These are phyloP conservation scores for Lasioglossum calceatum DNA, from an alignment of 2,888 invertebrate genomes.

Conservation along the genomic window DNA sequence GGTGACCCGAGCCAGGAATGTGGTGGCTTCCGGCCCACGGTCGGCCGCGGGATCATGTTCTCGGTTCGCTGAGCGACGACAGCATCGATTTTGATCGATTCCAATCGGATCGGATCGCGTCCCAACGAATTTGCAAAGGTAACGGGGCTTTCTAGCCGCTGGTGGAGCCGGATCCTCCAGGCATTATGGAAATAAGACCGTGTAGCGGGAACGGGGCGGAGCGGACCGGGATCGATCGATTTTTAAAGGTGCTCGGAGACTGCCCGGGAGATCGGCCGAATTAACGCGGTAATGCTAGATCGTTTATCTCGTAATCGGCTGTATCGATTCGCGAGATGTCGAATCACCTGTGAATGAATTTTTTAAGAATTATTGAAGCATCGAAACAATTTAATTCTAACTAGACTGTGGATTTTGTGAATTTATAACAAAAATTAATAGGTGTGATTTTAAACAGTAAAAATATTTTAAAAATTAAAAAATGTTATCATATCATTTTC, in stretches of 20 bases:
- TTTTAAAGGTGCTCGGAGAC: background rate
- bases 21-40: background rate
- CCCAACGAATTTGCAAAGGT: background rate
- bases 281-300: background rate
- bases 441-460: too few relatives aligned
- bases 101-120: background rate
- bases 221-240: slow-evolving; percentile 3
- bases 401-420: too few relatives aligned
- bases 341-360: too few relatives aligned
- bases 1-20: background rate
- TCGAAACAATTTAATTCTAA: too few relatives aligned
- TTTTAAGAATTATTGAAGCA: too few relatives aligned
- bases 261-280: background rate
- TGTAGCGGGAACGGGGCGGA: slow-evolving; percentile 32
- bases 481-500: too few relatives aligned
- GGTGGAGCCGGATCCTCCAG: slow-evolving; percentile 20
- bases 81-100: background rate
- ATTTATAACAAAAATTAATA: too few relatives aligned
- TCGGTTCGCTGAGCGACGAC: background rate
- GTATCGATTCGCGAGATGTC: too few relatives aligned
- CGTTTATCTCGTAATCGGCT: too few relatives aligned
- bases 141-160: background rate
- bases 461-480: too few relatives aligned
- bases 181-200: slow-evolving; percentile 63
- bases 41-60: background rate